Evolutionary conservation across 2,888 invertebrate genomes (phyloP), one percentile per base, ranked within the genome.

Genomic region (Netelia melanura): DNA sequence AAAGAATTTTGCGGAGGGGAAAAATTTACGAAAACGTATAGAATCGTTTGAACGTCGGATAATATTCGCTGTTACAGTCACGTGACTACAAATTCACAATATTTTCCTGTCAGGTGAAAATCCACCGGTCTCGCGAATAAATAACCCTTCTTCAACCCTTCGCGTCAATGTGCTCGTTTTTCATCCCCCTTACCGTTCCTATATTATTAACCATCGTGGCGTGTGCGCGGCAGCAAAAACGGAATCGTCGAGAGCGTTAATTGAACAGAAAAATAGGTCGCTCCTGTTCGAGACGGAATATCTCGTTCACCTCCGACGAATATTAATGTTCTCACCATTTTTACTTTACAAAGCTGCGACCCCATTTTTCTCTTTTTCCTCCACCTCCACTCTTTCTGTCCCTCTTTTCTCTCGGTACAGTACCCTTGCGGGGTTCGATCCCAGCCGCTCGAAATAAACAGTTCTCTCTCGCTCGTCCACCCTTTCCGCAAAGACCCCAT

Each of bases 221-320:
- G 76, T 61, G 79, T 77, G 72, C 56, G 52, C 61, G 71, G 70
- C 82, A 79, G 72, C 23, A 67, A 76, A 76, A 79, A 79, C 52
- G 2, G 52, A 70, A 68, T 76, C 52, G 70, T 58, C 62, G 62
- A 44, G 71, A 82, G 81, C 78, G 78, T 83, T 85, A 85, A 86
- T 87, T 86, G 81, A 82, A 85, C 82, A 81, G 62, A 85, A 86
- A 86, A 87, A 84, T 84, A 71, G 85, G 84, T 84, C 83, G 80
- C 54, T 71, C 76, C 80, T 86, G 87, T 82, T 84, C 76, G 58
- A 62, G 86, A 86, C 84, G 81, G 82, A 85, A 86, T 67, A 64
- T 80, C 67, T 83, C 72, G 68, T 76, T 82, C 62, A 56, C 81
- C 44, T 38, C 17, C 78, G 62, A 85, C 86, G 86, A 87, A 86